phyloP scores from a whole-genome alignment of 2,797 vertebrate species.

The Arremon brunneinucha region DNA sequence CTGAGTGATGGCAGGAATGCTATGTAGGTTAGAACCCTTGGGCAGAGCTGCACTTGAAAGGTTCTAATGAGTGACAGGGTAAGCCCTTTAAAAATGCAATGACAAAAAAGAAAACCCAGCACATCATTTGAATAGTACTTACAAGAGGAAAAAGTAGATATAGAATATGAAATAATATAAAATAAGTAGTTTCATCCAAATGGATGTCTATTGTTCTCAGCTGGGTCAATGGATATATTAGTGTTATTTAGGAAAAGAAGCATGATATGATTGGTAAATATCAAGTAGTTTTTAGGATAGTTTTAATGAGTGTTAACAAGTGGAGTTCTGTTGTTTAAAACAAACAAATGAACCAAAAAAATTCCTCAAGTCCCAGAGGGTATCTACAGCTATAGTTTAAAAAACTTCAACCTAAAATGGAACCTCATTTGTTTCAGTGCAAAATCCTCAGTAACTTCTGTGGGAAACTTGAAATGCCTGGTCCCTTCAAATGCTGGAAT shows the following conservation, averaged over 20 bases:
- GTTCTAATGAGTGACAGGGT: slow-evolving; percentile 25
- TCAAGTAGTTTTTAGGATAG: not conserved
- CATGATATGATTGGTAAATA: not conserved
- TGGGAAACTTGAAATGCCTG: not conserved
- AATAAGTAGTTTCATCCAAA: not conserved
- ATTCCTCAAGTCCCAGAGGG: not conserved
- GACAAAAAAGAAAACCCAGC: not conserved
- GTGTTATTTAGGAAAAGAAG: not conserved
- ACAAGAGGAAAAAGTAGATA: not conserved
- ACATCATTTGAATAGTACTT: not conserved
- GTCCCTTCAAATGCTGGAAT: not conserved
- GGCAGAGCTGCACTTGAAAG: not conserved
- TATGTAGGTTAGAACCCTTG: slow-evolving; percentile 48
- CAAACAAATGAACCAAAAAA: not conserved
- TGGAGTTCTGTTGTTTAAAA: not conserved
- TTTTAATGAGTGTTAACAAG: not conserved
- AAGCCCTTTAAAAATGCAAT: slow-evolving; percentile 16
- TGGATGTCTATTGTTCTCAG: not conserved
- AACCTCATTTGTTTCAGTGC: not conserved
- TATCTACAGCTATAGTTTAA: not conserved
- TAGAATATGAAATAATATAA: not conserved
- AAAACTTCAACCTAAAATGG: not conserved
- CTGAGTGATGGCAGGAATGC: not conserved
- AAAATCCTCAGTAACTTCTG: not conserved
- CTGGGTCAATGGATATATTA: not conserved